Percentiles rank a stretch among this genome's conserved stretches.
Evolutionary conservation across 2,797 vertebrate species (phyloP).

Genomic region (Novumbra hubbsi): DNA sequence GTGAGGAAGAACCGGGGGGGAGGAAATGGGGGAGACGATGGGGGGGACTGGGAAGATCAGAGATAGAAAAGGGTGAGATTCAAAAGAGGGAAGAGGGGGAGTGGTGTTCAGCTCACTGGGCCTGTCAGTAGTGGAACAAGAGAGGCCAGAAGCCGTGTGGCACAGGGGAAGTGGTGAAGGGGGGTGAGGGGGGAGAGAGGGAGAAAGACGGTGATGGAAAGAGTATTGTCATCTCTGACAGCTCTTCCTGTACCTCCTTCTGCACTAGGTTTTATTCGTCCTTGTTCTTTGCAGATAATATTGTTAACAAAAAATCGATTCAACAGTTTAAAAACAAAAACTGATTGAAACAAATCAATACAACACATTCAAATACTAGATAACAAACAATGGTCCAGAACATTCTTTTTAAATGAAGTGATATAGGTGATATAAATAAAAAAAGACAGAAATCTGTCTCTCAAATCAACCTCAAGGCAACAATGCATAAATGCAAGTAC

Average conservation of each 20-base stretch:
- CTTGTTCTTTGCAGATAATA: too few species aligned
- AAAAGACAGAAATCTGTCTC: too few species aligned
- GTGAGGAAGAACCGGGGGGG: slow-evolving; percentile 42
- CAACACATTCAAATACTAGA: too few species aligned
- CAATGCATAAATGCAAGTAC: too few species aligned
- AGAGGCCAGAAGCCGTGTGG: slow-evolving; percentile 12
- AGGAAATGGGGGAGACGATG: slow-evolving; percentile 18
- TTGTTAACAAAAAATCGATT: too few species aligned
- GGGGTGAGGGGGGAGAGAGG: not conserved
- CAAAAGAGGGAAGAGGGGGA: not conserved
- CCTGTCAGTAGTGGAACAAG: slow-evolving; percentile 22
- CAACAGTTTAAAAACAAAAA: too few species aligned
- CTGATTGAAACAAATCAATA: too few species aligned
- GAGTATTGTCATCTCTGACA: slow-evolving; percentile 4
- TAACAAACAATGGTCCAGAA: too few species aligned
- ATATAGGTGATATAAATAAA: too few species aligned
- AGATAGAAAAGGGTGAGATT: slow-evolving; percentile 21
- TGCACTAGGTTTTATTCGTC: not conserved
- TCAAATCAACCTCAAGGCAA: too few species aligned
- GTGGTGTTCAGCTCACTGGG: not conserved
- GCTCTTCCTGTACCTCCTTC: slow-evolving; percentile 9
- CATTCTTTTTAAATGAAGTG: too few species aligned
- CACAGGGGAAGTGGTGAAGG: too few species aligned
- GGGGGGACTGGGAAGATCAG: not conserved
- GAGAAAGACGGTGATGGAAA: not conserved